Evolutionary conservation across 2,888 invertebrate species (phyloP).

Genomic region (Rotaria macrura): DNA sequence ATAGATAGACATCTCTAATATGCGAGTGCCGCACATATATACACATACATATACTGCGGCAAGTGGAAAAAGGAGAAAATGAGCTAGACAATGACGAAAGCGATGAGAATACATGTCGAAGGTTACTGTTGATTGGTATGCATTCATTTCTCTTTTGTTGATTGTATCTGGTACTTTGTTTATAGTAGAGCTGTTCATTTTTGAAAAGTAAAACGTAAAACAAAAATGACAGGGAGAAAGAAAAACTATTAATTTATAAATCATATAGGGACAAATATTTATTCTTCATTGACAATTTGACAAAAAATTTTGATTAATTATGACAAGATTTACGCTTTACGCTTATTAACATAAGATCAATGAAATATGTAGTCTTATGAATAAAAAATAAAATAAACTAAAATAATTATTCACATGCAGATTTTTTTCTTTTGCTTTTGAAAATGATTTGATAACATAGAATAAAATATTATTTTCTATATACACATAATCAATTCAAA

Average conservation of each 20-base stretch:
- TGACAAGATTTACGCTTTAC: neutral
- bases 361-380: neutral
- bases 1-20: slow-evolving; percentile 8
- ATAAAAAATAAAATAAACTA: too few relatives aligned
- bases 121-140: neutral
- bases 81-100: slow-evolving; percentile 11
- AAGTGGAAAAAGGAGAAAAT: neutral
- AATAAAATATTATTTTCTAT: too few relatives aligned
- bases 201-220: too few relatives aligned
- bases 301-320: neutral
- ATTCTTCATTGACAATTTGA: neutral
- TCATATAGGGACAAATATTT: neutral
- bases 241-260: neutral
- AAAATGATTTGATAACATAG: too few relatives aligned
- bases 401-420: too few relatives aligned
- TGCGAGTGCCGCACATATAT: neutral
- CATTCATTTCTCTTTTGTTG: neutral
- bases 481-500: too few relatives aligned
- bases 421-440: too few relatives aligned
- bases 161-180: neutral
- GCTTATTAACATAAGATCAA: neutral
- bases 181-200: neutral
- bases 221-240: neutral
- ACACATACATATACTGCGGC: neutral
- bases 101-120: neutral